phyloP scores from a whole-genome alignment of 2,113 vertebrate genomes.

The Heteronetta atricapilla region DNA sequence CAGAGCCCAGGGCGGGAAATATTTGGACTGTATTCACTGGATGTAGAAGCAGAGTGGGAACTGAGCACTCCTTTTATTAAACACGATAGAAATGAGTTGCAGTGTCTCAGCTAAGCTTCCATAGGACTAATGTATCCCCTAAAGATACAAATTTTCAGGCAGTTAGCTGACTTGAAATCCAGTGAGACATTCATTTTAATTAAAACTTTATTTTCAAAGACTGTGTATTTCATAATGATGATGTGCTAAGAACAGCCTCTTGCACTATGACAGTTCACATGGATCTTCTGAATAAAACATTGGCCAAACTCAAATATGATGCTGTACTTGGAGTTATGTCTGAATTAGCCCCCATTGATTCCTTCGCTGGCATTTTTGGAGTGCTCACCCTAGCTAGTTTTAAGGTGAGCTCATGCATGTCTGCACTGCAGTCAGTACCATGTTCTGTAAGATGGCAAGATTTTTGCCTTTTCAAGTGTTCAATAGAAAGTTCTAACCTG shows the following conservation, averaged over 20 bases:
- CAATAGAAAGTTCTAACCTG: not conserved
- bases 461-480: not conserved
- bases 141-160: not conserved
- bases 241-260: not conserved
- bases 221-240: not conserved
- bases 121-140: not conserved
- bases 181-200: not conserved
- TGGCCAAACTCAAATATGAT: not conserved
- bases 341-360: not conserved
- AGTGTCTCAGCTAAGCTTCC: constrained; percentile 13
- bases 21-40: not conserved
- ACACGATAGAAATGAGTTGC: constrained; percentile 16
- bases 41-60: constrained; percentile 4
- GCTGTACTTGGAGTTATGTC: not conserved
- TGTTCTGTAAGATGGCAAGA: not conserved
- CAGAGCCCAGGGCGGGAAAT: not conserved
- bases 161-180: not conserved
- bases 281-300: not conserved
- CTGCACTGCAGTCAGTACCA: not conserved
- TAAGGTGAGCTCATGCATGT: not conserved
- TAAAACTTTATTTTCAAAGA: not conserved
- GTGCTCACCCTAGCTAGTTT: not conserved
- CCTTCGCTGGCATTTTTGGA: not conserved
- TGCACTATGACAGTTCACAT: not conserved
- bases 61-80: constrained; percentile 2